Evolutionary conservation across 2,888 invertebrate genomes (phyloP).

Genomic region (Molorchus minor): DNA sequence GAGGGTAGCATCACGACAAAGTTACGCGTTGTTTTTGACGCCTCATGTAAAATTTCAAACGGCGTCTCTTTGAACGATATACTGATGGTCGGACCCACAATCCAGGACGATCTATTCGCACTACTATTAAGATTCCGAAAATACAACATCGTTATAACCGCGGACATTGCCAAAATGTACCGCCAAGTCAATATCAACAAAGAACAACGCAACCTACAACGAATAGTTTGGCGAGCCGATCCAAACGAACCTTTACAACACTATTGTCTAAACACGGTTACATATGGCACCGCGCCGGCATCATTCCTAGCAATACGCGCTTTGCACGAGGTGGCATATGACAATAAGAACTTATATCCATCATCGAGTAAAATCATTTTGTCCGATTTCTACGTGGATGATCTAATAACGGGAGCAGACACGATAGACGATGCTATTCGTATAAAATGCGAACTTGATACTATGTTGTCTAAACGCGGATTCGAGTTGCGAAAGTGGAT

Average conservation of each 20-base stretch:
- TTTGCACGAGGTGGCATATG: constrained; percentile 19
- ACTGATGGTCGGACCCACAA: constrained; percentile 8
- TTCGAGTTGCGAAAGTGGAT: constrained; percentile 19
- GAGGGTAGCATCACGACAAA: too few relatives aligned
- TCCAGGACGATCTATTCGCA: constrained; percentile 42
- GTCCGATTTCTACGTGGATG: constrained; percentile 25
- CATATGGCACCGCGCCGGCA: too few relatives aligned
- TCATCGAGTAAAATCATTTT: constrained; percentile 1
- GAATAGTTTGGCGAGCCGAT: constrained; percentile 49
- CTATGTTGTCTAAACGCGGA: too few relatives aligned
- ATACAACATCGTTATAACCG: constrained; percentile 39
- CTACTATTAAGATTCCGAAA: constrained; percentile 45
- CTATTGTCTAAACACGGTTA: constrained; percentile 18
- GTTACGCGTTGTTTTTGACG: too few relatives aligned
- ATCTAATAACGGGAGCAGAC: constrained; percentile 21
- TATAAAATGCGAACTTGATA: too few relatives aligned
- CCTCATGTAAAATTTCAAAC: neutral
- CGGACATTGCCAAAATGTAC: constrained; percentile 53
- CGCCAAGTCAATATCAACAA: constrained; percentile 42
- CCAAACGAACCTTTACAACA: constrained; percentile 6
- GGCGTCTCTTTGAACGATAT: constrained; percentile 15
- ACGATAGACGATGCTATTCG: too few relatives aligned
- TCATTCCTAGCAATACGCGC: constrained; percentile 18
- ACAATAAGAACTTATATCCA: neutral
- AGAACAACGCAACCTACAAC: constrained; percentile 45